These are phyloP conservation scores for Amazona finschi DNA, from an alignment of 2,797 vertebrate genomes.

Conservation along the genomic window DNA sequence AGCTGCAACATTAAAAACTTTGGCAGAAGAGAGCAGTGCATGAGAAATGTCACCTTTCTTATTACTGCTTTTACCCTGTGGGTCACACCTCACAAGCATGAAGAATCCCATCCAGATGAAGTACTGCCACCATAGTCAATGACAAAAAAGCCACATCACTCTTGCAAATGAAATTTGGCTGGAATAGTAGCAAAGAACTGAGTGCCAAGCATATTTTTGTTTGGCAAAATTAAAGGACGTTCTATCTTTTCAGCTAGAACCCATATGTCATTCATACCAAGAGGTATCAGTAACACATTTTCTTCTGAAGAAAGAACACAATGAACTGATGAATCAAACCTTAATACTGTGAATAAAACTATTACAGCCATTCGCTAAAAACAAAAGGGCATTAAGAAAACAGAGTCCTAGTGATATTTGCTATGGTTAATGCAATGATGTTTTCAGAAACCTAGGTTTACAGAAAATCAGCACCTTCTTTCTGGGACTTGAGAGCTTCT, in stretches of 20 bases:
- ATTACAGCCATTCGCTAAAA: conserved; percentile 43
- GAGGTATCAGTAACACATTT: not conserved
- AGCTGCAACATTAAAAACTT: not conserved
- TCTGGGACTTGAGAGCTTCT: not conserved
- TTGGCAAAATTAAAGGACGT: not conserved
- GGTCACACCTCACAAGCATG: not conserved
- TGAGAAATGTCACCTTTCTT: not conserved
- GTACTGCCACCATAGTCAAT: not conserved
- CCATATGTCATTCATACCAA: not conserved
- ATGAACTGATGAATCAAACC: conserved; percentile 22
- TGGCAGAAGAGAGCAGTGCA: not conserved
- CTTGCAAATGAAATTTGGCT: not conserved
- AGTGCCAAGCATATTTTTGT: not conserved
- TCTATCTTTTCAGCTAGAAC: conserved; percentile 23
- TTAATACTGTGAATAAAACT: conserved; percentile 1
- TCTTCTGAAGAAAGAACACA: conserved; percentile 22
- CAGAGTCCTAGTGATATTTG: not conserved
- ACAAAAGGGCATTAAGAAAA: conserved; percentile 22
- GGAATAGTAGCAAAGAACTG: not conserved
- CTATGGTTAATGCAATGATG: not conserved
- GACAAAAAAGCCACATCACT: not conserved
- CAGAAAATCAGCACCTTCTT: not conserved
- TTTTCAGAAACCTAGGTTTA: not conserved
- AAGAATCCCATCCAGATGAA: not conserved
- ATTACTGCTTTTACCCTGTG: not conserved